These are phyloP conservation scores for Haliclona indistincta DNA, from an alignment of 37 sponge, comb jelly and placozoan genomes.

Conservation along the genomic window DNA sequence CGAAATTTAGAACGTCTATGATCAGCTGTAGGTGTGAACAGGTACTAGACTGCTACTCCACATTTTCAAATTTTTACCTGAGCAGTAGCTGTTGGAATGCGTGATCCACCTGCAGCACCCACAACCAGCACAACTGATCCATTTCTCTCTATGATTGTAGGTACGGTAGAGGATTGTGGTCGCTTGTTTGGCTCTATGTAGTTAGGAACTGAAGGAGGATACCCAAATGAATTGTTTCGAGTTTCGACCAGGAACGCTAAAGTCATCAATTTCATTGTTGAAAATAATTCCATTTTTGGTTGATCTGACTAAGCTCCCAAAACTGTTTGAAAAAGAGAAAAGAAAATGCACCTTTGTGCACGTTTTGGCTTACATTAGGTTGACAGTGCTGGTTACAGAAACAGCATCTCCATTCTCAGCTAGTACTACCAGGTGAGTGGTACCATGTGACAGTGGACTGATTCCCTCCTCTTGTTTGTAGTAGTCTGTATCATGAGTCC, in stretches of 20 bases:
- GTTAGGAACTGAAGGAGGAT: constrained; percentile 50
- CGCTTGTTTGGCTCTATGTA: constrained; percentile 81
- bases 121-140: constrained; percentile 61
- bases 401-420: constrained; percentile 90
- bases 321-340: constrained; percentile 30
- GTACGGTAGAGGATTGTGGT: constrained; percentile 84
- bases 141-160: constrained; percentile 57
- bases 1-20: constrained; percentile 57
- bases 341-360: not conserved
- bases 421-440: constrained; percentile 79
- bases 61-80: constrained; percentile 35
- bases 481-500: constrained; percentile 61
- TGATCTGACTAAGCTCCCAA: constrained; percentile 72
- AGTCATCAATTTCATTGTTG: constrained; percentile 91
- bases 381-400: constrained; percentile 77
- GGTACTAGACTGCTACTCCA: not conserved
- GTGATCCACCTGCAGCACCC: constrained; percentile 93
- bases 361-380: constrained; percentile 48
- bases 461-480: constrained; percentile 33
- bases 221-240: constrained; percentile 11
- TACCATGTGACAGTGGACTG: constrained; percentile 52
- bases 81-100: constrained; percentile 71
- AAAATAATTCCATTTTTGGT: constrained; percentile 73
- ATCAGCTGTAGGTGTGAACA: constrained; percentile 49
- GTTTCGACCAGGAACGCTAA: constrained; percentile 66